Evolutionary conservation across 2,797 vertebrate species (phyloP), one percentile per base, ranked within the genome.

Genomic region (Melanotaenia maccullochi): DNA sequence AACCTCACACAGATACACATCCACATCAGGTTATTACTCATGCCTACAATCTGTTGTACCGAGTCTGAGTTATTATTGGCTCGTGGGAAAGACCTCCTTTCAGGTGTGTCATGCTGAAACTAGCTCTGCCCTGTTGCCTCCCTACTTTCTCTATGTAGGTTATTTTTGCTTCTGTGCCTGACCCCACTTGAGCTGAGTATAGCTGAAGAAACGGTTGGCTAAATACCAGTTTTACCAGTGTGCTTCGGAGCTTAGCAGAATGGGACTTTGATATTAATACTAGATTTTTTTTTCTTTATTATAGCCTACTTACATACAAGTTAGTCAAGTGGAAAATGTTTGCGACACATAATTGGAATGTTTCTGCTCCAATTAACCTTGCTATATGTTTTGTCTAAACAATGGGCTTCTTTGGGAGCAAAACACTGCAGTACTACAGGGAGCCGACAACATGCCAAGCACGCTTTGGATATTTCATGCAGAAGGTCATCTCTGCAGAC

Each of bases 341-440:
- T 76, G 52, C 65, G 33, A 51, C 24, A 66, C 60, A 51, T 88
- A 78, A 85, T 73, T 78, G 81, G 90, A 91, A 92, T 92, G 83
- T 94, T 95, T 95, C 93, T 93, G 94, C 94, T 93, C 93, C 90
- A 95, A 86, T 95, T 93, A 91, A 81, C 83, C 57, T 75, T 68
- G 77, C 86, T 92, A 78, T 93, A 91, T 89, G 78, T 90, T 82
- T 82, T 55, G 77, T 80, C 65, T 79, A 71, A 86, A 93, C 90
- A 93, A 93, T 91, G 79, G 87, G 77, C 81, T 68, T 76, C 71
- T 86, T 83, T 87, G 64, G 80, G 79, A 88, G 72, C 44, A 68
- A 89, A 87, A 74, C 76, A 42, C 76, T 60, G 66, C 72, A 65
- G 64, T 87, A 54, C 78, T 24, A 60, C 77, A 55, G 84, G 72